phyloP scores from a whole-genome alignment of 2,888 invertebrate genomes.

The Eilema depressum region DNA sequence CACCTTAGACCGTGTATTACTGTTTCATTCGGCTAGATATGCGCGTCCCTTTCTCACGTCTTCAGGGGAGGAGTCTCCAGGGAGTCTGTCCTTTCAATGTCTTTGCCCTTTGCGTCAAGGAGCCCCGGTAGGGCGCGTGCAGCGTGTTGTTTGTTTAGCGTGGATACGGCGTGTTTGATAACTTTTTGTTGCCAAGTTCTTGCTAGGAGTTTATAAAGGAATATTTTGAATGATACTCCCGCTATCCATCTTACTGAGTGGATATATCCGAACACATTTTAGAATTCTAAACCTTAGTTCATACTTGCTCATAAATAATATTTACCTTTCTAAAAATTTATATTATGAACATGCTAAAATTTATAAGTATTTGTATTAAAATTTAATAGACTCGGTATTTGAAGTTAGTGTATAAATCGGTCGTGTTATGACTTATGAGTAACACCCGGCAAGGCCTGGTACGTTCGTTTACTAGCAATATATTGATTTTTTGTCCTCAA shows the following conservation, averaged over 20 bases:
- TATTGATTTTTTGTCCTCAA: conserved; percentile 65
- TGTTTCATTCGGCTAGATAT: conserved; percentile 69
- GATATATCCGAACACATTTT: neutral
- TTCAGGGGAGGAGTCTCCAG: conserved; percentile 87
- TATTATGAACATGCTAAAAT: neutral
- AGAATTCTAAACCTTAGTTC: neutral
- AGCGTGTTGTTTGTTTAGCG: conserved; percentile 64
- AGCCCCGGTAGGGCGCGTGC: conserved; percentile 82
- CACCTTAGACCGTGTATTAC: conserved; percentile 79
- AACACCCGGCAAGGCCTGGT: conserved; percentile 54
- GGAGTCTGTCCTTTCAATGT: conserved; percentile 90
- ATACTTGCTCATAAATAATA: neutral
- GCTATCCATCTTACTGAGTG: too few relatives aligned
- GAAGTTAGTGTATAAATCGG: conserved; percentile 51
- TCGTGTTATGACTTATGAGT: conserved; percentile 55
- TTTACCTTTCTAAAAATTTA: neutral
- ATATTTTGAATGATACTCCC: conserved; percentile 6
- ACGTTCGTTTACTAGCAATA: conserved; percentile 57
- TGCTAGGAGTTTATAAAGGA: conserved; percentile 1
- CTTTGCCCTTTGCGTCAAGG: conserved; percentile 87
- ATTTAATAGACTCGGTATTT: neutral
- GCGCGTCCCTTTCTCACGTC: conserved; percentile 75
- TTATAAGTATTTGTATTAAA: neutral
- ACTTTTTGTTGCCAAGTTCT: conserved; percentile 42
- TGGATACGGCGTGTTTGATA: conserved; percentile 67